Conservation (phyloP, 1,140 invertebrate genomes). For the Ladona fulva region DNA sequence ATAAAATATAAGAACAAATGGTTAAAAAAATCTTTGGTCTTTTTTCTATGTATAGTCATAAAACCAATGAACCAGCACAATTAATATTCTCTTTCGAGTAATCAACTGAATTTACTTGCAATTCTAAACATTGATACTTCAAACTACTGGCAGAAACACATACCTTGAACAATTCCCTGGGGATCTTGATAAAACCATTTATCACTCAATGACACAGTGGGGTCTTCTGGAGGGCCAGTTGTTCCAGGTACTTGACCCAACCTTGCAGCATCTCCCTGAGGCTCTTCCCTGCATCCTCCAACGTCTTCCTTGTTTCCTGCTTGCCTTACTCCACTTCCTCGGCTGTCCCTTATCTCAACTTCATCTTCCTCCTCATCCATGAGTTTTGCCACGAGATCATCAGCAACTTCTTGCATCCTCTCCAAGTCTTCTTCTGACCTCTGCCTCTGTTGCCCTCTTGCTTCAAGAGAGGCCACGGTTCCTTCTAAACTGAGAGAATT, state of each 20-base stretch:
- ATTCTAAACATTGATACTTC: too few relatives aligned
- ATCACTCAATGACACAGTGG: slow-evolving; percentile 37
- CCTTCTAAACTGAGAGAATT: background rate
- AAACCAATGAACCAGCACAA: too few relatives aligned
- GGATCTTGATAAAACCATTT: slow-evolving; percentile 82
- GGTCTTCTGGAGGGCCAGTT: slow-evolving; percentile 29
- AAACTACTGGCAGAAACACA: slow-evolving; percentile 73
- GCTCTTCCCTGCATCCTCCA: slow-evolving; percentile 22
- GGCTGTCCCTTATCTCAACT: background rate
- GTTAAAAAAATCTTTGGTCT: too few relatives aligned
- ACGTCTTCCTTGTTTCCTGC: background rate
- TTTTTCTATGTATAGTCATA: too few relatives aligned
- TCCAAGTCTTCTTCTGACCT: slow-evolving; percentile 45
- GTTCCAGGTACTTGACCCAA: slow-evolving; percentile 22
- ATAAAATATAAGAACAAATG: too few relatives aligned
- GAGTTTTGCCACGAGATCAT: slow-evolving; percentile 63
- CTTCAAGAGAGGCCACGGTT: background rate
- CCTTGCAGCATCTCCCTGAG: slow-evolving; percentile 31
- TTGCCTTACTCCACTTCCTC: slow-evolving; percentile 11
- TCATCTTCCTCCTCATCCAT: slow-evolving; percentile 52
- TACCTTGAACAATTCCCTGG: slow-evolving; percentile 59
- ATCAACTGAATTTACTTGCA: too few relatives aligned
- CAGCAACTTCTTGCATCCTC: slow-evolving; percentile 58
- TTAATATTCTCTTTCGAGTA: too few relatives aligned
- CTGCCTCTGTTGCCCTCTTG: slow-evolving; percentile 27